Conservation (phyloP, 2,113 vertebrate genomes). For the Columba janthina region DNA sequence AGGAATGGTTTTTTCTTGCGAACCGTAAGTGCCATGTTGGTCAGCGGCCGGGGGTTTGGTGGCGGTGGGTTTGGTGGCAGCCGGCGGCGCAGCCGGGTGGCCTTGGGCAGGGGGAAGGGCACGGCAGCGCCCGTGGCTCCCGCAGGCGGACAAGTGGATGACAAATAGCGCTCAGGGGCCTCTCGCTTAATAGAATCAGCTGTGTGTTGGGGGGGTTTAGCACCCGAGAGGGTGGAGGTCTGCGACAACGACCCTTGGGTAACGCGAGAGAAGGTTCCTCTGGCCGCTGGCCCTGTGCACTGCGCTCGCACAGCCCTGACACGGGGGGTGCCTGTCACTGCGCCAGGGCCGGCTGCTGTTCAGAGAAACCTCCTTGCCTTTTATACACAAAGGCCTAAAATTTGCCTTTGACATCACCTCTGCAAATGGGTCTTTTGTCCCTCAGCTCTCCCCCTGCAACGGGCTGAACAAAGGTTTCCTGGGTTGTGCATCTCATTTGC, state of each 20-base stretch:
- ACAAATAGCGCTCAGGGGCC: not conserved
- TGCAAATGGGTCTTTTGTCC: not conserved
- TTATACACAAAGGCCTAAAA: not conserved
- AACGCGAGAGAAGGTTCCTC: not conserved
- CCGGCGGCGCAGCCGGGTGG: not conserved
- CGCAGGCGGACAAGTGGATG: not conserved
- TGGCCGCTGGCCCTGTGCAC: not conserved
- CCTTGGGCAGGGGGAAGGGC: not conserved
- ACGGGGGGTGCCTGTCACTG: not conserved
- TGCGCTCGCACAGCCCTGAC: not conserved
- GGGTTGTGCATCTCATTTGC: constrained; percentile 9
- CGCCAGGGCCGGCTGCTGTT: not conserved
- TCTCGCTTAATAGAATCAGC: not conserved
- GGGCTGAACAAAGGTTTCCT: constrained; percentile 35
- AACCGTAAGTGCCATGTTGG: constrained; percentile 75
- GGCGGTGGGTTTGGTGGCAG: not conserved
- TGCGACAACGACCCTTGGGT: not conserved
- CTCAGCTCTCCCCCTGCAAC: not conserved
- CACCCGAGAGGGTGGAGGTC: not conserved
- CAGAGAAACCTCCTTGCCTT: not conserved
- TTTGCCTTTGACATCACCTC: not conserved
- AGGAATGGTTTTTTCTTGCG: constrained; percentile 77
- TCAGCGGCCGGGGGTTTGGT: not conserved
- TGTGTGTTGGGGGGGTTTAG: not conserved
- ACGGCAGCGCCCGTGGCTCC: not conserved